Conservation (phyloP, 1,140 invertebrate genomes). For the Heliconius himera region DNA sequence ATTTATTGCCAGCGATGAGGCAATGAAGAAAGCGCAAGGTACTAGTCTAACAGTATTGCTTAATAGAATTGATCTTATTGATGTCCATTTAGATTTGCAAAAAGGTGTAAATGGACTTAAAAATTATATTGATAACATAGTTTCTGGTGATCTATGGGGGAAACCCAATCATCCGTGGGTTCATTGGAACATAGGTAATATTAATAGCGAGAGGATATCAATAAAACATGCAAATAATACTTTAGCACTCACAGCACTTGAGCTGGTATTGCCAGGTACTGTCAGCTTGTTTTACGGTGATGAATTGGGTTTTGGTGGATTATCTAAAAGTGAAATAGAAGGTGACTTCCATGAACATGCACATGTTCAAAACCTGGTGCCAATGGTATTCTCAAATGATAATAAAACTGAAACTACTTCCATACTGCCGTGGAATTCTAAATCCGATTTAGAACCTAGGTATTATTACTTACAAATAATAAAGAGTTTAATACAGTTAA, state of each 20-base stretch:
- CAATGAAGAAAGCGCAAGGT: constrained; percentile 77
- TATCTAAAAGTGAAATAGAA: constrained; percentile 75
- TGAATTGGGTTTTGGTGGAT: constrained; percentile 84
- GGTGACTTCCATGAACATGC: constrained; percentile 84
- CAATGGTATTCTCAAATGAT: constrained; percentile 83
- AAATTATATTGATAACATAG: constrained; percentile 81
- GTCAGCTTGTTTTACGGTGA: constrained; percentile 92
- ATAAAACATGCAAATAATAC: constrained; percentile 83
- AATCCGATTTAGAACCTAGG: constrained; percentile 65
- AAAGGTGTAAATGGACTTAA: constrained; percentile 83
- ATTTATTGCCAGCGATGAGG: constrained; percentile 85
- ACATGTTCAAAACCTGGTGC: constrained; percentile 84
- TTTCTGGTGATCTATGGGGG: constrained; percentile 83
- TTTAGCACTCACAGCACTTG: constrained; percentile 84
- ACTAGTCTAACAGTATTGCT: constrained; percentile 80
- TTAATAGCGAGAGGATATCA: constrained; percentile 83
- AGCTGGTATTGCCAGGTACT: constrained; percentile 90
- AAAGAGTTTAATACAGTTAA: constrained; percentile 81
- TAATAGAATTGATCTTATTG: constrained; percentile 86
- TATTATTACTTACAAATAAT: constrained; percentile 81
- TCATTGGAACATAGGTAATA: constrained; percentile 88
- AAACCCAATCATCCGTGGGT: constrained; percentile 86
- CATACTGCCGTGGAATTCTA: constrained; percentile 84
- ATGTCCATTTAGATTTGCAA: constrained; percentile 84
- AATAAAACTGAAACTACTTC: constrained; percentile 51